These are phyloP conservation scores for Okapia johnstoni DNA, from an alignment of 2,113 vertebrate species.

Conservation along the genomic window DNA sequence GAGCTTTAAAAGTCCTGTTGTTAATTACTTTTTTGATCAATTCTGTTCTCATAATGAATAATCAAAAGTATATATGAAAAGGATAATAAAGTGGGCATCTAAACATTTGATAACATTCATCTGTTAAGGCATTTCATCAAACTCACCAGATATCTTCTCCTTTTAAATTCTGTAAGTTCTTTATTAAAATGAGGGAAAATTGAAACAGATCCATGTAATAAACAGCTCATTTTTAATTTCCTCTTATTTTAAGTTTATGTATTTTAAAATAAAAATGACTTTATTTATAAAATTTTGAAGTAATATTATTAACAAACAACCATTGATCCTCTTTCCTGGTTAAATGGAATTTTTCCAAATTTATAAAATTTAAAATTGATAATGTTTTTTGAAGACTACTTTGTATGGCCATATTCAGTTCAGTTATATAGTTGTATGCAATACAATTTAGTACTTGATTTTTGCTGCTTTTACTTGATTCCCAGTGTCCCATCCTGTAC, in stretches of 20 bases:
- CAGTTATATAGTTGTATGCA: background rate
- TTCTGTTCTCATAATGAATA: background rate
- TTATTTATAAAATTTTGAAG: background rate
- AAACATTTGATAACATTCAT: background rate
- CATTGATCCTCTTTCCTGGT: background rate
- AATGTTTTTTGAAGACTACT: background rate
- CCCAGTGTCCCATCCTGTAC: background rate
- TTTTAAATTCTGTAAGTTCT: background rate
- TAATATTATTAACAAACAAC: background rate
- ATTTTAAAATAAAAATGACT: background rate
- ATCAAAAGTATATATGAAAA: background rate
- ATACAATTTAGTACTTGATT: background rate
- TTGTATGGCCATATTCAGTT: background rate
- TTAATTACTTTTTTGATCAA: background rate
- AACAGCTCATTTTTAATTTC: background rate
- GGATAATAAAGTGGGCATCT: background rate
- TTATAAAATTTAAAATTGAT: background rate
- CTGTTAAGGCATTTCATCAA: background rate
- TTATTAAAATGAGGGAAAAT: background rate
- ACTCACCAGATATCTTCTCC: background rate
- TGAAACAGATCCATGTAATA: background rate
- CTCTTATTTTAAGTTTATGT: background rate
- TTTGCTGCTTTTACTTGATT: background rate
- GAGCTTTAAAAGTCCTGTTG: background rate
- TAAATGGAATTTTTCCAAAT: background rate